Evolutionary conservation across 2,797 vertebrate genomes (phyloP).

Genomic region (Myripristis jacobus): DNA sequence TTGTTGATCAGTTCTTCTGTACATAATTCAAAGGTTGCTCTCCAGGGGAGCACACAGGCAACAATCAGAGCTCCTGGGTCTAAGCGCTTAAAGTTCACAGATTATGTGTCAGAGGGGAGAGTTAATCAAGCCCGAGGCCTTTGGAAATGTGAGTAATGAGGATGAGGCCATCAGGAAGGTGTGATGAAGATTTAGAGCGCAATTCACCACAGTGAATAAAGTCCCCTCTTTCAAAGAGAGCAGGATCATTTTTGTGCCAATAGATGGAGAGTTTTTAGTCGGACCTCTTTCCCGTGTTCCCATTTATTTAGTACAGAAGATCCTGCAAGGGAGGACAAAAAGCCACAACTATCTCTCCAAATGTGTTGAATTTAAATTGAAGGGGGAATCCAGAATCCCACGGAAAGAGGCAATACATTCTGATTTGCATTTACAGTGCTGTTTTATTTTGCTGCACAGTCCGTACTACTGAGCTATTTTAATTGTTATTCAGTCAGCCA

Average conservation of each 20-base stretch:
- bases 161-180: conserved; percentile 60
- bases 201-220: conserved; percentile 28
- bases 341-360: conserved; percentile 10
- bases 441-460: neutral
- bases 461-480: neutral
- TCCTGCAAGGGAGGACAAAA: conserved; percentile 13
- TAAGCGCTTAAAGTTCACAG: conserved; percentile 56
- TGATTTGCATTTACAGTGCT: neutral
- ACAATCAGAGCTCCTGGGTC: conserved; percentile 46
- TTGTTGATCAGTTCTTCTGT: conserved; percentile 33
- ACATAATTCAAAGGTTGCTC: conserved; percentile 33
- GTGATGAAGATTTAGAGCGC: conserved; percentile 62
- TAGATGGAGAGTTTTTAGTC: conserved; percentile 26
- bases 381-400: neutral
- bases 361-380: conserved; percentile 19
- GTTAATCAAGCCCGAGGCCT: conserved; percentile 65
- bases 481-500: neutral
- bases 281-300: conserved; percentile 20
- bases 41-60: conserved; percentile 16
- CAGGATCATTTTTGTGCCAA: neutral
- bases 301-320: conserved; percentile 16
- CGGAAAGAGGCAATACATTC: neutral
- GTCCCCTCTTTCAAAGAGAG: conserved; percentile 24
- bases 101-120: conserved; percentile 67
- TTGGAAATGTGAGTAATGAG: conserved; percentile 67